Conservation (phyloP, 2,113 vertebrate species). For the Leucopsar rothschildi region DNA sequence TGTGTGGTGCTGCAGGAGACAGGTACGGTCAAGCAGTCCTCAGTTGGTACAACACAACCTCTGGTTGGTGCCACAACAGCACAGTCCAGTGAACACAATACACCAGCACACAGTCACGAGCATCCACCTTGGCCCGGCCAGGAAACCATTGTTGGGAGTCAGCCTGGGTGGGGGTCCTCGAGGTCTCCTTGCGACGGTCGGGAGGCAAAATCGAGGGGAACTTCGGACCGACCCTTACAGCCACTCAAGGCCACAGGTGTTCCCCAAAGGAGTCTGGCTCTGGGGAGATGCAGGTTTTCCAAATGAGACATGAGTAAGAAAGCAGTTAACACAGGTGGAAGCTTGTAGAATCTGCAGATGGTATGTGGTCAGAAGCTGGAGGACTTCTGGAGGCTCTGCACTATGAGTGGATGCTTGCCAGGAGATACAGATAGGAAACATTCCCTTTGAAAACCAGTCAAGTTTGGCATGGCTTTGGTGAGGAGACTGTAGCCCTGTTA, state of each 20-base stretch:
- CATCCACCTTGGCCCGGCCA: no score
- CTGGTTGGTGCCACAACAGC: no score
- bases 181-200: no score
- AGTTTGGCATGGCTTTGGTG: neutral
- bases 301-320: neutral
- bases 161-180: no score
- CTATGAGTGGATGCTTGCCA: neutral
- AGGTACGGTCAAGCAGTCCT: no score
- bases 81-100: no score
- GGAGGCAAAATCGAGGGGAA: no score
- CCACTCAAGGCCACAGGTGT: neutral
- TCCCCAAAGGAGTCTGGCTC: neutral
- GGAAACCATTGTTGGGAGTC: no score
- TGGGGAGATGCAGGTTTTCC: neutral
- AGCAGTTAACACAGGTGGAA: neutral
- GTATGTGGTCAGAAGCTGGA: neutral
- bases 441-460: neutral
- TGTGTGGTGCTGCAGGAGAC: no score
- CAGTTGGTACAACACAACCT: no score
- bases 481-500: neutral
- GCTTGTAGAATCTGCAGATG: neutral
- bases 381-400: neutral
- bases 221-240: neutral
- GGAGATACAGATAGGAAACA: neutral
- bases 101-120: no score